A percentile compares a stretch with the other conserved stretches of the same genome.
phyloP scores from a whole-genome alignment of 1,140 invertebrate species.

The Drosophila rufa region DNA sequence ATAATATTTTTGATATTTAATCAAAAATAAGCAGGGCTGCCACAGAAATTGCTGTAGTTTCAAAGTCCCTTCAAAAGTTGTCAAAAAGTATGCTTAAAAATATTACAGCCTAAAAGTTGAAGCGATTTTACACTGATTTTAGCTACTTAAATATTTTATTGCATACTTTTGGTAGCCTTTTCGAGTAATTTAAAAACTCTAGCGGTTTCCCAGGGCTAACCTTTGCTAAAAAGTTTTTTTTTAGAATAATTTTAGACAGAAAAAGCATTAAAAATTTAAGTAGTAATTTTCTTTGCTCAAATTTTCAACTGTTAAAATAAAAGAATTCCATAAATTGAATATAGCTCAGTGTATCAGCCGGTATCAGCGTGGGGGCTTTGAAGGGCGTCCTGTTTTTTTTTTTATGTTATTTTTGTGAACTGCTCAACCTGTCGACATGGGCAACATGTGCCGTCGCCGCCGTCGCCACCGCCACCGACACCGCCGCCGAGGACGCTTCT shows the following conservation, averaged over 20 bases:
- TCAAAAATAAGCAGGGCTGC: too few species aligned
- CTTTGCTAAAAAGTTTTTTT: too few species aligned
- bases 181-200: neutral
- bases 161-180: neutral
- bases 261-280: too few species aligned
- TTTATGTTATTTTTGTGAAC: slow-evolving; percentile 20
- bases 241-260: neutral
- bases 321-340: too few species aligned
- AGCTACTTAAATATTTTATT: neutral
- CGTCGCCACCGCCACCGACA: slow-evolving; percentile 5
- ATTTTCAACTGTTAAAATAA: too few species aligned
- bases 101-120: too few species aligned
- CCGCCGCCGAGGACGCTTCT: slow-evolving; percentile 35
- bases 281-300: too few species aligned
- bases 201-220: too few species aligned
- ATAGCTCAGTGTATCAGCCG: slow-evolving; percentile 1
- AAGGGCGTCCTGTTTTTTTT: neutral
- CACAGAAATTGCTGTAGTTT: too few species aligned
- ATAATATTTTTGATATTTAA: neutral
- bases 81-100: too few species aligned
- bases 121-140: too few species aligned
- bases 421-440: slow-evolving; percentile 49
- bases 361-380: slow-evolving; percentile 4
- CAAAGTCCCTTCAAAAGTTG: too few species aligned
- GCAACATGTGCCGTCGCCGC: slow-evolving; percentile 65